Conservation (phyloP, 2,888 invertebrate species). For the Slavum lentiscoides region DNA sequence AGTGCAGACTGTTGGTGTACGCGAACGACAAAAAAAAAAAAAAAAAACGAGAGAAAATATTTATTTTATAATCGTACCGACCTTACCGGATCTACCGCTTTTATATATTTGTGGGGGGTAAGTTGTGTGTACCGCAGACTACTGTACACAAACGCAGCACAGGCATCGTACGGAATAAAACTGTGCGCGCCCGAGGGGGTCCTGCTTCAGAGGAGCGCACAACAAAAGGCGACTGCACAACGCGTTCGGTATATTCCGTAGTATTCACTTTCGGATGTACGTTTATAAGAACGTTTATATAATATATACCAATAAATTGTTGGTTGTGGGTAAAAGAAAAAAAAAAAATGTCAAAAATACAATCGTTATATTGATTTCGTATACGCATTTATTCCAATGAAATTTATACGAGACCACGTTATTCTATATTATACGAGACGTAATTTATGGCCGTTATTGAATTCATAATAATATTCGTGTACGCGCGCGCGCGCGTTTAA, state of each 20-base stretch:
- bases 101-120: background rate
- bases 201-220: background rate
- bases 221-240: background rate
- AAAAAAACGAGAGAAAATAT: too few species aligned
- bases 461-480: background rate
- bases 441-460: slow-evolving; percentile 26
- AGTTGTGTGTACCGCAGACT: background rate
- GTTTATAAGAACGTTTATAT: background rate
- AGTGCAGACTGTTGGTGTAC: too few species aligned
- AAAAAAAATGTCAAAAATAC: slow-evolving; percentile 17
- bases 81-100: background rate
- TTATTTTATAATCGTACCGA: too few species aligned
- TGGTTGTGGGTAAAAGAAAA: slow-evolving; percentile 11
- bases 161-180: background rate
- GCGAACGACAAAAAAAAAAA: too few species aligned
- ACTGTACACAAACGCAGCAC: too few species aligned
- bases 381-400: background rate
- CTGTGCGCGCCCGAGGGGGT: background rate
- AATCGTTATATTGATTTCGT: slow-evolving; percentile 43
- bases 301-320: slow-evolving; percentile 11
- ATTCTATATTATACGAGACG: background rate
- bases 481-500: background rate
- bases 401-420: background rate
- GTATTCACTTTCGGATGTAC: background rate
- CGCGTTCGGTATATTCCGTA: background rate